Percentiles rank a stretch among this genome's conserved stretches.
Conservation (phyloP, 1,140 invertebrate genomes). For the Pissodes strobi region DNA sequence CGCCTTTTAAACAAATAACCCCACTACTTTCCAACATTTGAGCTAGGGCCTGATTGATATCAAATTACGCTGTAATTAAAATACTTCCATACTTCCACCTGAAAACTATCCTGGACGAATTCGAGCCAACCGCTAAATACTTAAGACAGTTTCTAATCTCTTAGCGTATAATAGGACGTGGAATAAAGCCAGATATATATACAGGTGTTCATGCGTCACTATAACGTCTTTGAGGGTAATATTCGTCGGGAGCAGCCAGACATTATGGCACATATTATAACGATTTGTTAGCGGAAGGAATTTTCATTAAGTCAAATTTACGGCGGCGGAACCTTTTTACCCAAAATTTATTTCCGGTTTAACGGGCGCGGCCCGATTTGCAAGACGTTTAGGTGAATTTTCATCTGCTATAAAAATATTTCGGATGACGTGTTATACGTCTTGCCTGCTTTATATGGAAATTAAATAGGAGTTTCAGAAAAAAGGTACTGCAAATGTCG, state of each 20-base stretch:
- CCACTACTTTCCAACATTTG: no score
- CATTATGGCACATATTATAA: conserved; percentile 40
- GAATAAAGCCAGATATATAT: conserved; percentile 12
- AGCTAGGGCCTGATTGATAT: no score
- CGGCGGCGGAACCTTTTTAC: conserved; percentile 36
- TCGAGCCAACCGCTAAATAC: no score
- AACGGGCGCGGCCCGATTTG: conserved; percentile 30
- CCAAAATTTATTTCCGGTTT: conserved; percentile 38
- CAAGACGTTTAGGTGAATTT: conserved; percentile 35
- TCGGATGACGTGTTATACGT: conserved; percentile 16
- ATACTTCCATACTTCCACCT: no score
- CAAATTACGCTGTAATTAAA: no score
- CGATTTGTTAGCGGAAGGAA: conserved; percentile 40
- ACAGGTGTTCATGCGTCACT: conserved; percentile 36
- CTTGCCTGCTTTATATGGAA: conserved; percentile 19
- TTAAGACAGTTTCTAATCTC: no score
- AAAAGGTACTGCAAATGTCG: no score
- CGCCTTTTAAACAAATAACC: no score
- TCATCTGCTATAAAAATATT: conserved; percentile 35
- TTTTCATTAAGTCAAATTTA: conserved; percentile 41
- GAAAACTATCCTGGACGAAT: no score
- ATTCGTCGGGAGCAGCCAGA: conserved; percentile 30
- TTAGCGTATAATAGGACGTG: background rate
- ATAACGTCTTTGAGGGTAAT: conserved; percentile 33
- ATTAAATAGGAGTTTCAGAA: no score